phyloP scores from a whole-genome alignment of 2,113 vertebrate species.

The Trogon melanurus region DNA sequence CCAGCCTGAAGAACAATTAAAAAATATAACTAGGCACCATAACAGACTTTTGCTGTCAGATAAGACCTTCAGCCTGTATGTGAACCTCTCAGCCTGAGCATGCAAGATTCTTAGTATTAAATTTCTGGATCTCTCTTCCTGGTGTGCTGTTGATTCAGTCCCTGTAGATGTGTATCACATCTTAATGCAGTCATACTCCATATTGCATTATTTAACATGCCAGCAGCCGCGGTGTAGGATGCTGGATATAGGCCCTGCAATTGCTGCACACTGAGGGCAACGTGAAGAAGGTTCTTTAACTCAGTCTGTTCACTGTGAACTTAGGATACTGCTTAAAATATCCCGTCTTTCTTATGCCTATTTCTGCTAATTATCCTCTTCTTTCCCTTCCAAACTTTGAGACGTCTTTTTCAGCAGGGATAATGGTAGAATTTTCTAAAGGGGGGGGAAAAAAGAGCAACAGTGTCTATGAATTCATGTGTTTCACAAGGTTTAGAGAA shows the following conservation, averaged over 20 bases:
- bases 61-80: not conserved
- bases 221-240: rapidly evolving
- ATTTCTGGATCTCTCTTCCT: not conserved
- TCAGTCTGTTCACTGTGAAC: not conserved
- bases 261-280: not conserved
- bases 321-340: not conserved
- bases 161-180: not conserved
- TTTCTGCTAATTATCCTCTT: not conserved
- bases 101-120: not conserved
- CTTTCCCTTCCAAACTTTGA: not conserved
- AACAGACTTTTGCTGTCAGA: not conserved
- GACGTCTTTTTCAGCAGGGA: not conserved
- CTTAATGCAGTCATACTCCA: not conserved
- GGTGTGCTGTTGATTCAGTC: not conserved
- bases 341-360: rapidly evolving
- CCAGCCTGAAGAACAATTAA: not conserved
- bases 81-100: not conserved
- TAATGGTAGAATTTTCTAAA: not conserved
- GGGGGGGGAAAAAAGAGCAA: not conserved
- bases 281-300: not conserved
- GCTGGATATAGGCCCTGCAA: not conserved
- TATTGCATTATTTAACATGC: not conserved
- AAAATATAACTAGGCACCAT: not conserved
- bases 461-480: not conserved
- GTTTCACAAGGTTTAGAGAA: not conserved